Conservation (phyloP, 2,888 invertebrate species). For the Drosophila siamana region DNA sequence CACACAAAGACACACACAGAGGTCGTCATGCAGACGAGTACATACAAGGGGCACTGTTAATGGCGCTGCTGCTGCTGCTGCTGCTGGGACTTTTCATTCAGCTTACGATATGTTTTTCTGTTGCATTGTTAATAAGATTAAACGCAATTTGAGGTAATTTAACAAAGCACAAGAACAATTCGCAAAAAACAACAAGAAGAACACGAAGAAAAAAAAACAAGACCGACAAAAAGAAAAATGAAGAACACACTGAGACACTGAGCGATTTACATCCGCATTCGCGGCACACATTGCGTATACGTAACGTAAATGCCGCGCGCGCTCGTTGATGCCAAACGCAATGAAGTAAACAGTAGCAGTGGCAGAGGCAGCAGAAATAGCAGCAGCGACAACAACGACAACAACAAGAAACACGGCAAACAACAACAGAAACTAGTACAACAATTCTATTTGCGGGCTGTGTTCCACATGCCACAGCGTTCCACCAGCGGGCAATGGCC, state of each 20-base stretch:
- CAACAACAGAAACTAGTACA: constrained; percentile 38
- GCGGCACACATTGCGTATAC: constrained; percentile 57
- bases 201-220: neutral
- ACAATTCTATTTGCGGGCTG: constrained; percentile 55
- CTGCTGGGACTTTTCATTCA: neutral
- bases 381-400: constrained; percentile 15
- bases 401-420: constrained; percentile 7
- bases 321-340: constrained; percentile 55
- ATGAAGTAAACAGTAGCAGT: constrained; percentile 45
- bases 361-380: constrained; percentile 1
- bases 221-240: neutral
- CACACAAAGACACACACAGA: constrained; percentile 28
- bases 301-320: constrained; percentile 59
- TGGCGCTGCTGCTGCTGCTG: neutral
- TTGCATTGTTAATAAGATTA: constrained; percentile 31
- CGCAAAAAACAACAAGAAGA: constrained; percentile 1
- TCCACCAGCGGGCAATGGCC: constrained; percentile 54
- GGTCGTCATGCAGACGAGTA: neutral
- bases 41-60: constrained; percentile 10
- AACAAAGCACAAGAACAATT: neutral
- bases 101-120: neutral
- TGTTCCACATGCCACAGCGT: constrained; percentile 71
- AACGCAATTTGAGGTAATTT: constrained; percentile 27
- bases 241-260: neutral
- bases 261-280: constrained; percentile 35